Percentiles rank a stretch among this genome's conserved stretches.
Evolutionary conservation across 2,888 invertebrate genomes (phyloP).

Genomic region (Thalpophila matura): DNA sequence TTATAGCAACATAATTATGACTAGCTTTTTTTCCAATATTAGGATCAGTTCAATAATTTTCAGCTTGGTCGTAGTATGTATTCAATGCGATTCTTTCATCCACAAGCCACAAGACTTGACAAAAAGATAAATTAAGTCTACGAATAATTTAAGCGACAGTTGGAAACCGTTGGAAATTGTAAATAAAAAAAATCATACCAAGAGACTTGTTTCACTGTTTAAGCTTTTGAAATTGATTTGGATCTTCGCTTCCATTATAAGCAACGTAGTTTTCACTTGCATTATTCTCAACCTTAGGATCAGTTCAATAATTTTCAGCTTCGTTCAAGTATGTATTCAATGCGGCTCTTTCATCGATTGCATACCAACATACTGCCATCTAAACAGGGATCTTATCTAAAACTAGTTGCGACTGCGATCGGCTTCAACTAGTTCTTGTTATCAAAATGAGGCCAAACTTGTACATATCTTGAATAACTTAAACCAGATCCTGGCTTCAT

Average conservation of each 20-base stretch:
- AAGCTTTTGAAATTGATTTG: too few species aligned
- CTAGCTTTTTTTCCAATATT: conserved; percentile 10
- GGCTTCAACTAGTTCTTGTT: conserved; percentile 55
- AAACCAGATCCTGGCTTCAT: conserved; percentile 43
- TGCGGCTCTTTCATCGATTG: conserved; percentile 42
- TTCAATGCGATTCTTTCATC: conserved; percentile 35
- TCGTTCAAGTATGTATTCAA: conserved; percentile 13
- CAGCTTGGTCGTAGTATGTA: conserved; percentile 3
- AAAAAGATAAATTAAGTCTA: conserved; percentile 21
- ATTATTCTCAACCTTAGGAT: conserved; percentile 11
- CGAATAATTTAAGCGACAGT: conserved; percentile 18
- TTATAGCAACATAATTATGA: neutral
- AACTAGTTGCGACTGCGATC: conserved; percentile 50
- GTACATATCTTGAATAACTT: conserved; percentile 56
- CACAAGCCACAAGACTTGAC: neutral
- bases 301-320: neutral
- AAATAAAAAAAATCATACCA: neutral
- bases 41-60: neutral
- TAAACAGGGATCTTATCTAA: conserved; percentile 50
- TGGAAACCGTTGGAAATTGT: neutral
- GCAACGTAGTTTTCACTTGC: neutral
- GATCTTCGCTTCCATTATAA: neutral
- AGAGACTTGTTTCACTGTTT: too few species aligned
- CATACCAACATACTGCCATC: conserved; percentile 37
- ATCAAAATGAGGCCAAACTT: conserved; percentile 59